Conservation (phyloP, 1,140 invertebrate genomes). For the Lineus longissimus region DNA sequence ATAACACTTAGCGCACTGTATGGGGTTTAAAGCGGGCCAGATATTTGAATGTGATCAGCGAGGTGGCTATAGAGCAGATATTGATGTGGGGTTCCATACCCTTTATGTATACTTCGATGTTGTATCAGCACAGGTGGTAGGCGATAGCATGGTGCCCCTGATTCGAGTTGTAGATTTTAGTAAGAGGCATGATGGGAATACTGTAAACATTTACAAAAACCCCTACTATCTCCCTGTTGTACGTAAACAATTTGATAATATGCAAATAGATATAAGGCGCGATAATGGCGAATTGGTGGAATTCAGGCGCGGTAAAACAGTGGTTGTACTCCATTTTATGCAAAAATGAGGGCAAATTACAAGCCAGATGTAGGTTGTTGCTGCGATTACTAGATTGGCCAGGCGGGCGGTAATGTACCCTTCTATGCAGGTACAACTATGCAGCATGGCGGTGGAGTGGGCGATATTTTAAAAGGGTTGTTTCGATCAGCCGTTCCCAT, state of each 20-base stretch:
- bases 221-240: background rate
- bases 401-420: background rate
- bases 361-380: background rate
- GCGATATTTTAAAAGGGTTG: background rate
- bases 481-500: background rate
- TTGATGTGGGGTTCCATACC: no score
- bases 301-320: background rate
- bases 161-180: background rate
- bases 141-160: background rate
- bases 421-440: background rate
- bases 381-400: background rate
- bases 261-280: background rate
- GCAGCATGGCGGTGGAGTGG: background rate
- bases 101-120: no score
- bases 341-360: background rate
- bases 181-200: background rate
- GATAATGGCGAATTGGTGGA: background rate
- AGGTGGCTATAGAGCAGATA: no score
- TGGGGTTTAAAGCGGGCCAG: no score
- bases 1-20: no score
- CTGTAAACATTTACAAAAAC: background rate
- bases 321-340: background rate
- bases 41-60: no score
- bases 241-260: background rate
- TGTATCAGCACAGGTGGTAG: background rate